Evolutionary conservation across 1,140 invertebrate species (phyloP).

Genomic region (Drosophila suzukii): DNA sequence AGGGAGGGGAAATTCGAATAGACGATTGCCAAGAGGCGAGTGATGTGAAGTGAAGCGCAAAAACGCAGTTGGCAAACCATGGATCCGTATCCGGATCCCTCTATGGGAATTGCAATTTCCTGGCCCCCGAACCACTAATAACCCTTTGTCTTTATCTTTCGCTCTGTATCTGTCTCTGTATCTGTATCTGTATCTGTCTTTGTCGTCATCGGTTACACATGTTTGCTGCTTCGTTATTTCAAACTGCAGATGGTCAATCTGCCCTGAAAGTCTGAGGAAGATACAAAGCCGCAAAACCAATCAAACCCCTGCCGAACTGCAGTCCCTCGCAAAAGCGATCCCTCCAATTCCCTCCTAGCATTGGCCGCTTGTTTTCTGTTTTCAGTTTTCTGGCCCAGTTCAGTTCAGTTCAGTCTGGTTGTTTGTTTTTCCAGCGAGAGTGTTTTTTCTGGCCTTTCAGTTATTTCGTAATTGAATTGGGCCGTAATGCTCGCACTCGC

Average conservation of each 20-base stretch:
- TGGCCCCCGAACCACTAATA: slow-evolving; percentile 33
- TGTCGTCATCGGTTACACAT: slow-evolving; percentile 47
- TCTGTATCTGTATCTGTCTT: neutral
- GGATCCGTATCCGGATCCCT: slow-evolving; percentile 17
- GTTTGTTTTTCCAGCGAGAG: slow-evolving; percentile 35
- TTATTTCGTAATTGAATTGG: slow-evolving; percentile 70
- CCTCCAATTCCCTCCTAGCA: slow-evolving; percentile 32
- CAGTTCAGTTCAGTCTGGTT: slow-evolving; percentile 26
- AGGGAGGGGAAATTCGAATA: slow-evolving; percentile 3
- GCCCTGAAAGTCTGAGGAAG: slow-evolving; percentile 19
- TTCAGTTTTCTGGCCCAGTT: slow-evolving; percentile 52
- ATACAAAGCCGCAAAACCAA: slow-evolving; percentile 63
- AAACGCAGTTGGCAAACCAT: slow-evolving; percentile 26
- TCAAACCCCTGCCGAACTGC: slow-evolving; percentile 47
- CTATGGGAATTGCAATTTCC: slow-evolving; percentile 72
- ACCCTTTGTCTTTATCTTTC: slow-evolving; percentile 23
- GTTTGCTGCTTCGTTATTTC: slow-evolving; percentile 39
- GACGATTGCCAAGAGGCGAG: slow-evolving; percentile 8
- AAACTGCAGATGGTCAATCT: slow-evolving; percentile 33
- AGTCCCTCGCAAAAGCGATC: neutral
- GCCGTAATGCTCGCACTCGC: slow-evolving; percentile 41
- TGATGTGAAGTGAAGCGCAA: slow-evolving; percentile 46
- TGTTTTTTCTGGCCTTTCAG: slow-evolving; percentile 31
- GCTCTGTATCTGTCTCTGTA: too few relatives aligned
- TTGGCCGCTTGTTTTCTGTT: slow-evolving; percentile 36